Evolutionary conservation across 2,797 vertebrate genomes (phyloP), one percentile per base, ranked within the genome.

Genomic region (Myotis findleyi): DNA sequence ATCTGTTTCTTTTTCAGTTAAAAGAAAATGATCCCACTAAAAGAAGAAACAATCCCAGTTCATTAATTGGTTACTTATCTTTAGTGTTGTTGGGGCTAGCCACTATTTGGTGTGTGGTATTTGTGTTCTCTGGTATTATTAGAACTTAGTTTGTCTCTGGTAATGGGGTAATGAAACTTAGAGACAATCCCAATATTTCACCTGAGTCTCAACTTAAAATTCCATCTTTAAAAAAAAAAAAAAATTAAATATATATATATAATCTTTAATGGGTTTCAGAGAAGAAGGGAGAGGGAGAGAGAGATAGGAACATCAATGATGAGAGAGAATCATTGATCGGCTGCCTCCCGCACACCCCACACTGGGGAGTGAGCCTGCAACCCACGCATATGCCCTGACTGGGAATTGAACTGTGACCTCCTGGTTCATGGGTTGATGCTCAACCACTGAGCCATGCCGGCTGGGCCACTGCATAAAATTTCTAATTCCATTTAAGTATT

Each of bases 141-240:
- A 68, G 30, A 62, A 66, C 5, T 33, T 33, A n/a, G 4, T 83
- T 89, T 88, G 10, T 89, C 80, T 92, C 41, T 79, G 30, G 62
- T 62, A 62, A 36, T 33, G 68, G 55, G 20, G 90, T 68, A 69
- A 55, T 83, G 27, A 93, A 92, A 25, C 62, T 44, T 77, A 27
- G 44, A 82, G 36, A 64, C 17, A 59, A 44, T 76, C 30, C 51
- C 30, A 23, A 0, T 38, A 73, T 47, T 79, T 86, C 25, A 62
- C 68, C 20, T 62, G 30, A 81, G 14, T 90, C 57, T 82, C 27
- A 36, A 2, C 59, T 36, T 87, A n/a, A 93, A 89, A 93, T 93
- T 81, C 66, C 47, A 59, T 27, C 57, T 59, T 25, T 0, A 2
- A 57, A 57, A 36, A 36, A 36, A 36, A 57, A 23, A 57, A 4